Base-by-base conservation (phyloP, 2,888 invertebrate genomes). In the Hypercompe scribonia region DNA sequence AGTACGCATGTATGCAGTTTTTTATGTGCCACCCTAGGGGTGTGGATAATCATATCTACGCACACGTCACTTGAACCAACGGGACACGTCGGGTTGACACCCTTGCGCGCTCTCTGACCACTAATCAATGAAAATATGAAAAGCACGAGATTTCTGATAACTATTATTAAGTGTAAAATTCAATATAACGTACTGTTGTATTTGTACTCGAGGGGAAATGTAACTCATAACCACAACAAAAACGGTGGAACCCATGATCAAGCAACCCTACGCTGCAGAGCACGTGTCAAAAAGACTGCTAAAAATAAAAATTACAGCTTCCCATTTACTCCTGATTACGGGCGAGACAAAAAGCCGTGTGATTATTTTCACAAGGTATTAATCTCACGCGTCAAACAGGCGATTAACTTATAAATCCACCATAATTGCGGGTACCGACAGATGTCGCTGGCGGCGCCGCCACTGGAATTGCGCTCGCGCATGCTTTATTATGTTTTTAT, bases 141-240 rank as follows among this genome's bases (percentile, higher is more conserved):
- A 79, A 80, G 80, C 78, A 69, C 74, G 69, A 66, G 76, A 78
- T 75, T 83, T 74, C 75, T 67, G 78, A 80, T 84, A 84, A 83
- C 84, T 78, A 84, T 89, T 84, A 87, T 83, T 85, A 83, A 78
- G 76, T 84, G 79, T 81, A 71, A 75, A 86, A 88, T 87, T 81
- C 76, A 81, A 84, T 81, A 82, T 77, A 77, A 76, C 76, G 70
- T 71, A 79, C 74, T 71, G 36, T 76, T 75, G 65, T 71, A 79
- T 82, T 80, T 74, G 50, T 72, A 70, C 31, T 64, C 61, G 74
- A 77, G 84, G 85, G 86, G 81, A 78, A 77, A 70, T 87, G 94
- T 91, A 93, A 95, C 87, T 78, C 93, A 94, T 93, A 94, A 88
- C 92, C 92, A 94, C 90, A 95, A 95, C 94, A 95, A 89, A 91